Evolutionary conservation across 2,113 vertebrate genomes (phyloP).

Genomic region (Zosterops japonicus): DNA sequence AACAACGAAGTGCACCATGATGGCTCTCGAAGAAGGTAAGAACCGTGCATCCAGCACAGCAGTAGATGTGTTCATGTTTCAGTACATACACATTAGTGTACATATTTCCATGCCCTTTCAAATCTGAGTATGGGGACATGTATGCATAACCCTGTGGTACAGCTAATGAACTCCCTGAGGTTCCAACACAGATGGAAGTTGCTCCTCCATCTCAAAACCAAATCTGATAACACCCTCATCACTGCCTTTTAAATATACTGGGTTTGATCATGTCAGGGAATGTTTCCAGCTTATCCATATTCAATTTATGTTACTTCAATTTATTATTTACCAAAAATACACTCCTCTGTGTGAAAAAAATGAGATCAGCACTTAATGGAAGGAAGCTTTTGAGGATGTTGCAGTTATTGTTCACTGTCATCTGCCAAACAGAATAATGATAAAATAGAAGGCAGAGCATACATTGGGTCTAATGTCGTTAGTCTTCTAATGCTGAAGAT

Average conservation of each 20-base stretch:
- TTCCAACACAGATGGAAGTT: background rate
- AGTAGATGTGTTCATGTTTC: background rate
- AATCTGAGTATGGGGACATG: background rate
- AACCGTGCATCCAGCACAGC: accelerated
- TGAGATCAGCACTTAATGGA: background rate
- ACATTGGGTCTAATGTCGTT: background rate
- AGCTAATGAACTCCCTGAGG: background rate
- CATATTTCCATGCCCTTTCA: background rate
- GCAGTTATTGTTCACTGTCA: background rate
- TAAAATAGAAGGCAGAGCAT: background rate
- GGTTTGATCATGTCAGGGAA: background rate
- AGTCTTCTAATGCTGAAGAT: background rate
- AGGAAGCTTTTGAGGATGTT: background rate
- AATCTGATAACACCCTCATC: background rate
- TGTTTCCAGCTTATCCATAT: background rate
- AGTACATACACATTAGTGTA: background rate
- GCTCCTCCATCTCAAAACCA: background rate
- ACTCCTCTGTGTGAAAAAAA: background rate
- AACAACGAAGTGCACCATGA: accelerated
- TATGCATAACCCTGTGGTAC: background rate
- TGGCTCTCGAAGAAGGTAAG: background rate
- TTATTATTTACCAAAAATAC: background rate
- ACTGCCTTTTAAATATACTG: background rate
- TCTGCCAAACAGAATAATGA: background rate
- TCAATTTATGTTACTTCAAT: background rate